phyloP scores from a whole-genome alignment of 2,797 vertebrate species.

The Capromys pilorides region DNA sequence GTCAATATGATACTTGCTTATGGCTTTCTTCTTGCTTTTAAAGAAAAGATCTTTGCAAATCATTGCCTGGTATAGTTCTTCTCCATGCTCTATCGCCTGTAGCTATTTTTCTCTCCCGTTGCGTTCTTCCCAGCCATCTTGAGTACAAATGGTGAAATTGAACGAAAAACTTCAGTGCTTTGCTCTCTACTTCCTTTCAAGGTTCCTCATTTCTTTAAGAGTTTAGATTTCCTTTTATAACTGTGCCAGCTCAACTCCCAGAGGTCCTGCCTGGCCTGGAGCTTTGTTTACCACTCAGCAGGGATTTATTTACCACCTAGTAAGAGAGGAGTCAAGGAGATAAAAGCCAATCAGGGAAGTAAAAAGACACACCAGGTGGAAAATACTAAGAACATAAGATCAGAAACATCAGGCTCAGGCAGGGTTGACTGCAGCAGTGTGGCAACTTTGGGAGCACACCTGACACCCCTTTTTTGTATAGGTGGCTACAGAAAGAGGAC shows the following conservation, averaged over 20 bases:
- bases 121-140: constrained; percentile 63
- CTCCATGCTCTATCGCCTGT: constrained; percentile 33
- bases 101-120: constrained; percentile 50
- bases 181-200: constrained; percentile 52
- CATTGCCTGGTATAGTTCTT: constrained; percentile 46
- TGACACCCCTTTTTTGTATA: neutral
- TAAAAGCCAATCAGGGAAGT: constrained; percentile 73
- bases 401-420: constrained; percentile 39
- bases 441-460: neutral
- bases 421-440: neutral
- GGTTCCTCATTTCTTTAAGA: constrained; percentile 64
- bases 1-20: constrained; percentile 68
- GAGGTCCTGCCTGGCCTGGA: constrained; percentile 49
- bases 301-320: constrained; percentile 74
- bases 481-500: neutral
- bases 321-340: constrained; percentile 62
- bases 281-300: constrained; percentile 73
- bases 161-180: constrained; percentile 43
- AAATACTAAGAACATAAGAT: constrained; percentile 67
- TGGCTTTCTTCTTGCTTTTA: constrained; percentile 51
- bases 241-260: constrained; percentile 53
- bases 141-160: constrained; percentile 61
- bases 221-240: constrained; percentile 65
- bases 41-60: constrained; percentile 43
- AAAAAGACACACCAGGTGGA: constrained; percentile 58